A percentile compares a stretch with the other conserved stretches of the same genome.
These are phyloP conservation scores for Halcyon chelicuti DNA, from an alignment of 2,797 vertebrate species.

Conservation along the genomic window DNA sequence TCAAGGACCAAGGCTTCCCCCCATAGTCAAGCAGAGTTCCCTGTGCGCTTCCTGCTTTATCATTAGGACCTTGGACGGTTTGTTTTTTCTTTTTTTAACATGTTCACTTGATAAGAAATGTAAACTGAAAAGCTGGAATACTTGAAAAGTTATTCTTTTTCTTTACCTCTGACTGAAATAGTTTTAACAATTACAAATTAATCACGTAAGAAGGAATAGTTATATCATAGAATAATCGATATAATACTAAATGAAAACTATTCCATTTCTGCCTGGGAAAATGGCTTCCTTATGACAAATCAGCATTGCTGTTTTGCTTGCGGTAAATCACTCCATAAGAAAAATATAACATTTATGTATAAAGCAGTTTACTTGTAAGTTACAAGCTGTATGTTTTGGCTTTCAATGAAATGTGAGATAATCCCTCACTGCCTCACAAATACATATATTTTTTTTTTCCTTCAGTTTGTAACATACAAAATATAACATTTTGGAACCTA, in stretches of 20 bases:
- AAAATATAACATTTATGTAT: slow-evolving; percentile 47
- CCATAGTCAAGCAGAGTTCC: neutral
- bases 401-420: slow-evolving; percentile 62
- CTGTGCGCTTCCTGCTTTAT: neutral
- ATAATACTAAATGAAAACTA: slow-evolving; percentile 58
- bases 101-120: slow-evolving; percentile 9
- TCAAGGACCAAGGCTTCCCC: neutral
- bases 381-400: slow-evolving; percentile 26
- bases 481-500: slow-evolving; percentile 19
- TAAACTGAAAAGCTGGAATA: neutral
- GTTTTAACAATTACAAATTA: slow-evolving; percentile 55
- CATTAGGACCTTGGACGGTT: neutral
- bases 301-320: slow-evolving; percentile 54
- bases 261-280: slow-evolving; percentile 31
- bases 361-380: slow-evolving; percentile 51
- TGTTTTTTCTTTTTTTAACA: neutral
- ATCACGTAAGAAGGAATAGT: slow-evolving; percentile 31
- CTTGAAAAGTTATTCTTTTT: slow-evolving; percentile 6
- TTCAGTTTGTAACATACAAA: slow-evolving; percentile 38
- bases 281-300: slow-evolving; percentile 58
- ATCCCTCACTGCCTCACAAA: neutral
- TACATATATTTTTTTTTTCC: neutral
- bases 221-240: slow-evolving; percentile 62
- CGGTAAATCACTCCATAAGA: slow-evolving; percentile 58
- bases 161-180: slow-evolving; percentile 24